A percentile compares a stretch with the other conserved stretches of the same genome.
Evolutionary conservation across 2,888 invertebrate genomes (phyloP).

Genomic region (Prenolepis imparis): DNA sequence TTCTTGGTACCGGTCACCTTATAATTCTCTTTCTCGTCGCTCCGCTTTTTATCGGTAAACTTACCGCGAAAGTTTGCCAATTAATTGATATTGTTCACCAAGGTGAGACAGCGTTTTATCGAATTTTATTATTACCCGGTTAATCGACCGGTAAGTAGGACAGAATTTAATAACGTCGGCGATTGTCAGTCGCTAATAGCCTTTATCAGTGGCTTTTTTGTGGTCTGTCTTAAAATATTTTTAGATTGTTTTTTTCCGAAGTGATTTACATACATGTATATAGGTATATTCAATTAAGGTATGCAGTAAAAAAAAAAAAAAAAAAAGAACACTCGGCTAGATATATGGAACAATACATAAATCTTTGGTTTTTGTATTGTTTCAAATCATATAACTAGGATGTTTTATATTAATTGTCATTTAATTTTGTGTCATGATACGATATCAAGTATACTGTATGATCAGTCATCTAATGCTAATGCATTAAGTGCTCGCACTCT

Average conservation of each 20-base stretch:
- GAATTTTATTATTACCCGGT: slow-evolving; percentile 38
- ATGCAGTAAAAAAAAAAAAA: no score
- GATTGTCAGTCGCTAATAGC: slow-evolving; percentile 39
- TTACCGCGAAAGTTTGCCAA: slow-evolving; percentile 53
- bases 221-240: slow-evolving; percentile 16
- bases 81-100: slow-evolving; percentile 46
- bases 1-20: neutral
- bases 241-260: neutral
- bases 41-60: slow-evolving; percentile 45
- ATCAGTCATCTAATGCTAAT: neutral
- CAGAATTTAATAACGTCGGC: slow-evolving; percentile 41
- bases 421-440: no score
- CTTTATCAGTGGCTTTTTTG: slow-evolving; percentile 40
- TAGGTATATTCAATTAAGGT: neutral
- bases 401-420: no score
- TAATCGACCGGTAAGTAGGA: slow-evolving; percentile 41
- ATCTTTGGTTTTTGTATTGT: no score
- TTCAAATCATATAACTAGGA: no score
- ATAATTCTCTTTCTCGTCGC: slow-evolving; percentile 28
- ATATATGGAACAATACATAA: neutral
- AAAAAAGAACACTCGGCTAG: no score
- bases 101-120: slow-evolving; percentile 43
- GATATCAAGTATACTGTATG: no score
- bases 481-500: neutral
- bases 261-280: neutral